A percentile compares a stretch with the other conserved stretches of the same genome.
Conservation (phyloP, 2,797 vertebrate species). For the Myioborus melanocephalus region DNA sequence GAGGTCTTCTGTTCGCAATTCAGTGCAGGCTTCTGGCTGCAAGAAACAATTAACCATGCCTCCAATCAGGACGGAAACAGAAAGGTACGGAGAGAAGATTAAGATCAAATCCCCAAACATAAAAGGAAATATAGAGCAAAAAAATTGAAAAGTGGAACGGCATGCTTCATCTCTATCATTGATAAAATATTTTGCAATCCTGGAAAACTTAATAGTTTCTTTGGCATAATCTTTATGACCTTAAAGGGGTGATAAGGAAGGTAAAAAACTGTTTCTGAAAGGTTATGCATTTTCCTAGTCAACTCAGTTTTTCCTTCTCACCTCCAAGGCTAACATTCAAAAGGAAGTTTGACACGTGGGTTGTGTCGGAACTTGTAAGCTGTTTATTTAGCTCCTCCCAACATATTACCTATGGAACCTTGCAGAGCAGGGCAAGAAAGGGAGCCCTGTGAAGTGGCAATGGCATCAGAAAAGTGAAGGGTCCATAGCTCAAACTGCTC, state of each 20-base stretch:
- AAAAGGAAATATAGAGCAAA: slow-evolving; percentile 61
- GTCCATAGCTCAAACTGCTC: slow-evolving; percentile 37
- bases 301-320: slow-evolving; percentile 48
- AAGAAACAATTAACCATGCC: slow-evolving; percentile 50
- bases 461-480: background rate
- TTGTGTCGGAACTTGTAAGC: slow-evolving; percentile 38
- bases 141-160: slow-evolving; percentile 50
- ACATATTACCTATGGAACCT: slow-evolving; percentile 4
- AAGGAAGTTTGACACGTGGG: slow-evolving; percentile 29
- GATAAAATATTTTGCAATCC: slow-evolving; percentile 71
- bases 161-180: slow-evolving; percentile 50
- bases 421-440: slow-evolving; percentile 18
- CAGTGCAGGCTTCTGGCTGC: background rate
- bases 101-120: slow-evolving; percentile 56
- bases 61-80: slow-evolving; percentile 17
- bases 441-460: slow-evolving; percentile 3
- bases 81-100: slow-evolving; percentile 23
- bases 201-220: slow-evolving; percentile 60
- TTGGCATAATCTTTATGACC: slow-evolving; percentile 59
- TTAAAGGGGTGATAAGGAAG: slow-evolving; percentile 61
- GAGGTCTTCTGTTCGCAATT: background rate
- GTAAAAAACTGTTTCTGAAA: slow-evolving; percentile 59
- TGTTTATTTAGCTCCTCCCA: slow-evolving; percentile 57
- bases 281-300: slow-evolving; percentile 29
- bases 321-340: slow-evolving; percentile 46